phyloP scores from a whole-genome alignment of 2,113 vertebrate species.

The Forbesichthys papilliferus region DNA sequence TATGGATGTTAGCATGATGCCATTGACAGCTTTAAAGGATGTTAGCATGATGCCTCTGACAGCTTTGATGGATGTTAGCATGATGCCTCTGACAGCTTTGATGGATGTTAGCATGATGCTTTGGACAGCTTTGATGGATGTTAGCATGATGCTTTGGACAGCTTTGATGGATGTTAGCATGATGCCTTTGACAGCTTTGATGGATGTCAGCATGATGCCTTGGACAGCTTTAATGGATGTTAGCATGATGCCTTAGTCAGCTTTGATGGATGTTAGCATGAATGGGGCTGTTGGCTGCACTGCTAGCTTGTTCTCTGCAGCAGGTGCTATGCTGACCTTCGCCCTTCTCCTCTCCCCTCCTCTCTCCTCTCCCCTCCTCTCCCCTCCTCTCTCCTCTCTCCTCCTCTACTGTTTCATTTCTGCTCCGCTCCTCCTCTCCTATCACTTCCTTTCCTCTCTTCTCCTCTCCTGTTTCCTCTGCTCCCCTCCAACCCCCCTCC shows the following conservation, averaged over 20 bases:
- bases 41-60: conserved; percentile 18
- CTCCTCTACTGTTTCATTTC: not conserved
- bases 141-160: too few species aligned
- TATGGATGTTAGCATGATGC: too few species aligned
- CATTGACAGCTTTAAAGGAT: too few species aligned
- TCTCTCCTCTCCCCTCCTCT: not conserved
- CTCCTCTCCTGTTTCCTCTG: conserved; percentile 6
- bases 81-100: not conserved
- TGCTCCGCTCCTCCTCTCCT: conserved; percentile 9
- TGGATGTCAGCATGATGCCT: too few species aligned
- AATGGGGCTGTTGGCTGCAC: conserved; percentile 55
- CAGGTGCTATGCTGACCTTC: conserved; percentile 72
- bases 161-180: too few species aligned
- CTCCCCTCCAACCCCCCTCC: conserved; percentile 11
- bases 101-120: not conserved
- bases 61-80: conserved; percentile 11
- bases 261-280: conserved; percentile 19
- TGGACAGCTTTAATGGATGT: too few species aligned
- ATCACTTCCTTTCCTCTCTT: conserved; percentile 3
- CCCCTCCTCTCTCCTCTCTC: not conserved
- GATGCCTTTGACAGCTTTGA: too few species aligned
- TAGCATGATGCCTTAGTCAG: too few species aligned
- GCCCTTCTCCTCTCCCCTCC: conserved; percentile 5
- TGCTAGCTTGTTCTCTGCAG: conserved; percentile 47
- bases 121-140: not conserved